Evolutionary conservation across 2,797 vertebrate species (phyloP), one percentile per base, ranked within the genome.

Genomic region (Brachyalestes nurse): DNA sequence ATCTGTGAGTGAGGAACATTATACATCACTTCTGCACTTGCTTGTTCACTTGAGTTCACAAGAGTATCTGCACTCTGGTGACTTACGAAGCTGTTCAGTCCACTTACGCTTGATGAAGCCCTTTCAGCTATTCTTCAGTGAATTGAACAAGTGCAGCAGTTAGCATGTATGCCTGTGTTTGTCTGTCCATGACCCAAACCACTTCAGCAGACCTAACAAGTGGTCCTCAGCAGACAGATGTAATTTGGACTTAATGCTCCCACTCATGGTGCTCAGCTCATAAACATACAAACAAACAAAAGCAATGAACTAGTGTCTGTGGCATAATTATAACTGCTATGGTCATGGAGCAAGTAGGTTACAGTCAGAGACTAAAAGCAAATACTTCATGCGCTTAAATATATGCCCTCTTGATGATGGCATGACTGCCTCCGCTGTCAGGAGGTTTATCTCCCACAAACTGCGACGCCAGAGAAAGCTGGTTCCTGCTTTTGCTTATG

Each of bases 211-310:
- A 62, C 51, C 47, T 57, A 25, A 75, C 53, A 62, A 85, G 78
- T 66, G 74, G 62, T 53, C 70, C 72, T 57, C 25, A 84, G 66
- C 19, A 75, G 55, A 78, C 58, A 81, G 45, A 23, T 19, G n/a
- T 23, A 75, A 70, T 75, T 64, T 57, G 61, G 17, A 23, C 47
- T 71, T 61, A 71, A 55, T 17, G 45, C 79, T 72, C 82, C 66
- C 71, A 81, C 77, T 62, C 84, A 82, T 14, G 3, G 66, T 47
- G 61, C 65, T 74, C 74, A 75, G 73, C 16, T 13, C 42, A 74
- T 21, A 74, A 53, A 78, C 62, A 81, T 23, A 75, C 79, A 71
- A 60, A 55, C 78, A 73, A 45, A 79, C 77, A 72, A 55, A 79
- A 38, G 47, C 25, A 42, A 70, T 49, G 4, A 49, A 51, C 47